Conservation (phyloP, 2,888 invertebrate genomes). For the Diabrotica balteata region DNA sequence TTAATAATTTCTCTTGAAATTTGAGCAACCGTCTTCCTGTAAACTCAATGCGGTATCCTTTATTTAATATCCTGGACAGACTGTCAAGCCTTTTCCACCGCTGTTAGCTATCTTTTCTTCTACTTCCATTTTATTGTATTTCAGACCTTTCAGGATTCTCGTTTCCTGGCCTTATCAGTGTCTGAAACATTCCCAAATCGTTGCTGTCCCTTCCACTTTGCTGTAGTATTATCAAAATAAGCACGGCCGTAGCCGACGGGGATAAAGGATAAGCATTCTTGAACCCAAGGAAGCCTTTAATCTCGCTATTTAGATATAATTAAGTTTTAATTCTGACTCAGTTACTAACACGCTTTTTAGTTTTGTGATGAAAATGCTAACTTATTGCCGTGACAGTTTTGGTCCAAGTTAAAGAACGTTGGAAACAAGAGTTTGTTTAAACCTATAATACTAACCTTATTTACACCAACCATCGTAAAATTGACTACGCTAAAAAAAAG, state of each 20-base stretch:
- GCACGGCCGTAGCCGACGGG: slow-evolving; percentile 16
- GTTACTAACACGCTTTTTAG: no score
- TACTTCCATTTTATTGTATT: slow-evolving; percentile 23
- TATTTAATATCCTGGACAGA: slow-evolving; percentile 23
- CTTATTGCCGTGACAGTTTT: no score
- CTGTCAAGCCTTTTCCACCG: slow-evolving; percentile 19
- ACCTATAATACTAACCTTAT: no score
- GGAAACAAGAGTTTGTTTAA: no score
- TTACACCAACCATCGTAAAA: no score
- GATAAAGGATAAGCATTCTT: slow-evolving; percentile 5
- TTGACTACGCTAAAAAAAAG: no score
- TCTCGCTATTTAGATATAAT: slow-evolving; percentile 8
- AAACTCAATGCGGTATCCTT: slow-evolving; percentile 21
- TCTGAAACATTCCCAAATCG: slow-evolving; percentile 27
- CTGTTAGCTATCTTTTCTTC: slow-evolving; percentile 16
- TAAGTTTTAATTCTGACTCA: slow-evolving; percentile 1
- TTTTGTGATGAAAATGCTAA: no score
- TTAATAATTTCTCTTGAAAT: slow-evolving; percentile 10
- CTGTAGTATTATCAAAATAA: slow-evolving; percentile 20
- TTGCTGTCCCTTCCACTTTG: slow-evolving; percentile 27
- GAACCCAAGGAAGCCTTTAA: slow-evolving; percentile 9
- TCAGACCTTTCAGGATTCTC: slow-evolving; percentile 17
- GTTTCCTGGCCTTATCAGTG: slow-evolving; percentile 32
- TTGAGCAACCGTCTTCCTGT: slow-evolving; percentile 7
- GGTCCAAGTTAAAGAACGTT: no score